Evolutionary conservation across 2,113 vertebrate species (phyloP), one percentile per base, ranked within the genome.

Genomic region (Dermatemys mawii): DNA sequence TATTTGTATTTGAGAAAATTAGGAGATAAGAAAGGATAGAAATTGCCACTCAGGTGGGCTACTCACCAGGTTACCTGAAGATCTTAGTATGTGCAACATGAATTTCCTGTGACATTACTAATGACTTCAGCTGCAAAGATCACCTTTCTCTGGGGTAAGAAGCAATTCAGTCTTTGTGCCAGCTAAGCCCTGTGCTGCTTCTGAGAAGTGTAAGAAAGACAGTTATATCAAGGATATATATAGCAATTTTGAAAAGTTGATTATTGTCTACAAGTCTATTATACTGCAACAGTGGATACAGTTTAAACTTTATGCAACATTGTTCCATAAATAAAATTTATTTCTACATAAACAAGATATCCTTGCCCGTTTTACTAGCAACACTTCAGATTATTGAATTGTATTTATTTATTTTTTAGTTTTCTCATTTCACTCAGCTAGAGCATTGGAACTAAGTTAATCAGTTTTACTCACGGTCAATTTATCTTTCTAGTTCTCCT

Each of bases 1-100:
- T 48, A 54, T 78, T 93, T 79, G 79, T 87, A 14, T 22, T 84
- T 75, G 48, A 73, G 55, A 53, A n/a, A 49, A 53, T 86, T n/a
- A 79, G 81, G 88, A 87, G 82, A 87, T 44, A 88, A 0, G 5
- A 21, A 50, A 83, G 48, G 67, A 21, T 11, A 78, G 53, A 91
- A 81, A 50, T 5, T 32, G 51, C 12, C 53, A 49, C 75, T 49
- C 46, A 19, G 11, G 19, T 10, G 19, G 44, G 75, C 57, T 48
- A 48, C 8, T 5, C 80, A 41, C 8, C 44, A 50, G 35, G 14
- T 5, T 87, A 49, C 55, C 55, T 8, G 50, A 51, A 7, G 90
- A 91, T 82, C 93, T 95, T 12, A 41, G 49, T 16, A 29, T 11
- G 3, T 1, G 6, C 1, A n/a, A 0, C 24, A 21, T 2, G 13